Base-by-base conservation (phyloP, 1,140 invertebrate species). In the Lepidostoma basale region DNA sequence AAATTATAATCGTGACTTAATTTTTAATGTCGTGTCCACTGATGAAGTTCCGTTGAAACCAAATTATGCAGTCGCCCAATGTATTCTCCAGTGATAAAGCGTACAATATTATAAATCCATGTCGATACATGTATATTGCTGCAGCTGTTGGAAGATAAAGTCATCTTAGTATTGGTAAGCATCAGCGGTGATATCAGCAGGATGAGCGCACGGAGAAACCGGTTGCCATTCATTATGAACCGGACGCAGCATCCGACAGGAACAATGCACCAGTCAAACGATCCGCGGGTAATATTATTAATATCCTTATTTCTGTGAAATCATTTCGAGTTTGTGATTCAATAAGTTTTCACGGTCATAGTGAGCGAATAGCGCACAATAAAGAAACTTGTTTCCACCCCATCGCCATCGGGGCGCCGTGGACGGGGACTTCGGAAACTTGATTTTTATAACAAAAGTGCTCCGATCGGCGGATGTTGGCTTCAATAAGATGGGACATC, bases 191-290 rank as follows among this genome's bases (percentile, higher is more conserved):
- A n/a, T n/a, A n/a, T n/a, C n/a, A n/a, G n/a, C n/a, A n/a, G n/a
- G n/a, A 33, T 6, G 30, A 33, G 6, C 30, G 26, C 8, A 9
- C 16, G 8, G 39, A 10, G 12, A 67, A 66, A 67, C 69, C 69
- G 69, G 69, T 71, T 58, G 40, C 47, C 14, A 45, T 28, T 10
- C 20, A 52, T 62, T 20, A 66, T 66, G 47, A 64, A 67, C 59
- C 69, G 69, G 69, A 71, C 69, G 36, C 69, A 71, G 69, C 69
- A 67, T 71, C 69, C 69, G 26, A 26, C 47, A 28, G 8, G 39
- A 42, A 62, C 30, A 47, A 62, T n/a, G n/a, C n/a, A n/a, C n/a
- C n/a, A 44, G 25, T 5, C 14, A 12, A 68, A 52, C 26, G 30
- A 44, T 56, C 36, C 47, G n/a, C 8, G 22, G 20, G n/a, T n/a